Base-by-base conservation (phyloP, 1,140 invertebrate genomes). In the Saccostrea glomerata region DNA sequence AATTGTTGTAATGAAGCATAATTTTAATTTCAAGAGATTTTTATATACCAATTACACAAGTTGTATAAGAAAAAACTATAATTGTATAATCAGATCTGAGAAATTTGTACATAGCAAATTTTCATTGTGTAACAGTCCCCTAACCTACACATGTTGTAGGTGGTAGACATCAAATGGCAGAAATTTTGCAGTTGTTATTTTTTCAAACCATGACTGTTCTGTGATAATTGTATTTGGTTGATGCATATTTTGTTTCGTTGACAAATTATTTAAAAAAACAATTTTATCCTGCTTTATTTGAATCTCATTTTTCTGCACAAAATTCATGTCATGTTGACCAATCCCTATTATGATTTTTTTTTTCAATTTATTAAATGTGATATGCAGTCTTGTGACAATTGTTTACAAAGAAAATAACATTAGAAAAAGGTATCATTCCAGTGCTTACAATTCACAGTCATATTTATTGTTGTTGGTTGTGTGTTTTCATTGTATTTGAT, bases 341-440 rank as follows among this genome's bases (percentile, higher is more conserved):
- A 77, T 77, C 70, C 70, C 15, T 15, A 12, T 77, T 30, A 36
- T 47, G 2, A 47, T 7, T 47, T 47, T 6, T 47, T 47, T 47
- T 47, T 25, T 36, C 9, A 15, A 77, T 15, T 30, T 17, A 77
- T 77, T 77, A 30, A 77, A 30, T 77, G 70, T 77, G 70, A 77
- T 77, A 77, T 77, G 25, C 70, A 77, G 70, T 30, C 70, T 77
- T 77, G 70, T 17, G 70, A 77, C 70, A 13, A 30, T 36, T 77
- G 25, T 77, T 15, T 77, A 77, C 70, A 36, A 77, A 77, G 70
- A 77, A 77, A 77, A 36, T 11, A 30, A 77, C 30, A 12, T 25
- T 77, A 77, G 70, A 77, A 77, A 77, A 77, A 77, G 60, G 30
- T 77, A 73, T 25, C 70, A 77, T 77, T 77, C 70, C 70, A 77